These are phyloP conservation scores for Tupiocoris notatus DNA, from an alignment of 2,888 invertebrate genomes.

Conservation along the genomic window DNA sequence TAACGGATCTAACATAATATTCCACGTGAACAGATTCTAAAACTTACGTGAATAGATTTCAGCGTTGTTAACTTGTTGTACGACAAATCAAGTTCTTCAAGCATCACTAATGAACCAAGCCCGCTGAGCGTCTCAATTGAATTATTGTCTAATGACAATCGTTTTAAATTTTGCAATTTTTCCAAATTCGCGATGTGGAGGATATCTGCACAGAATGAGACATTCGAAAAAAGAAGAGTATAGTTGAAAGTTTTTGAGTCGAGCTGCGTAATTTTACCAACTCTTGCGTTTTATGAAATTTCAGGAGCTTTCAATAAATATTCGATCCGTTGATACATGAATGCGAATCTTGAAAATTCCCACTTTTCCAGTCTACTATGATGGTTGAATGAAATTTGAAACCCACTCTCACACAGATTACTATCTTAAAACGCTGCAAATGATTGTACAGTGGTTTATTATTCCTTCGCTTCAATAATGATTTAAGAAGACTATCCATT, in stretches of 20 bases:
- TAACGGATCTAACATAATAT: no score
- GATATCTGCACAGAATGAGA: slow-evolving; percentile 13
- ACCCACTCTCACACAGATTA: no score
- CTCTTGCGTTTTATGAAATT: not conserved
- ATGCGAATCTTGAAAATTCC: no score
- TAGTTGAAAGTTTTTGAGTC: no score
- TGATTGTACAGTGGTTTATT: no score
- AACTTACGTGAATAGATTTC: slow-evolving; percentile 20
- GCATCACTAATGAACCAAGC: slow-evolving; percentile 3
- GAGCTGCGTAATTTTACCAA: no score
- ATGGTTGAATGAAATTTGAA: no score
- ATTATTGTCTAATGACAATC: slow-evolving; percentile 23
- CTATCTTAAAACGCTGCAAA: no score
- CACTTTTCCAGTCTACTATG: no score
- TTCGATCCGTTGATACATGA: not conserved
- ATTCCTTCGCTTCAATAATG: no score
- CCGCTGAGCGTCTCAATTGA: slow-evolving; percentile 20
- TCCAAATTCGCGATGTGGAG: slow-evolving; percentile 24
- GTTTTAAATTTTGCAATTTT: slow-evolving; percentile 19
- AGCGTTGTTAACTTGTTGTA: slow-evolving; percentile 14
- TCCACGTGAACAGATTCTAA: not conserved
- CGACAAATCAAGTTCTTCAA: slow-evolving; percentile 32
- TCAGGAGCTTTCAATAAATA: not conserved
- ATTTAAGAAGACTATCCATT: no score
- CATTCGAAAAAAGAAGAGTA: no score